Evolutionary conservation across 2,113 vertebrate genomes (phyloP).

Genomic region (Salvator merianae): DNA sequence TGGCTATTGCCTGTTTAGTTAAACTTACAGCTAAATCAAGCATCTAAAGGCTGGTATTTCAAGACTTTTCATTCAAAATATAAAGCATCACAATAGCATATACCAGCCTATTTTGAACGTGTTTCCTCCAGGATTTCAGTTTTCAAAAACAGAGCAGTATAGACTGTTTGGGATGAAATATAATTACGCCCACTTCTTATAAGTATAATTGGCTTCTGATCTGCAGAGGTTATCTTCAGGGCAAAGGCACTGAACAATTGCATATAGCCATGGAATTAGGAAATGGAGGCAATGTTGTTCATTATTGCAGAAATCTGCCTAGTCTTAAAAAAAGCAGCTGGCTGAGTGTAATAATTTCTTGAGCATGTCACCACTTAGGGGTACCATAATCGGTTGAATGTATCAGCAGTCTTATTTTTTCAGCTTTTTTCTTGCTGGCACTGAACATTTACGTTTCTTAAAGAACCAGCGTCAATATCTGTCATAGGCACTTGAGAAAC

Average conservation of each 20-base stretch:
- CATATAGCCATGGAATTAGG: not conserved
- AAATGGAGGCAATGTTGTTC: not conserved
- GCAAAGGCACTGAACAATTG: not conserved
- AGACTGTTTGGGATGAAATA: not conserved
- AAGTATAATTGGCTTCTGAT: not conserved
- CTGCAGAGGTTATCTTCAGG: not conserved
- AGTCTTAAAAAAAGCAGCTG: not conserved
- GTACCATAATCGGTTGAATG: not conserved
- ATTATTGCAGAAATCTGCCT: not conserved
- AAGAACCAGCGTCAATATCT: not conserved
- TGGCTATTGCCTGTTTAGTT: not conserved
- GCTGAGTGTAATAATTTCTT: not conserved
- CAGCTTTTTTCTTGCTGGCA: not conserved
- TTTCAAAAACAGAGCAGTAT: not conserved
- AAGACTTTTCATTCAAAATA: not conserved
- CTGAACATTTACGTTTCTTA: not conserved
- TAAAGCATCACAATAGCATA: too few relatives aligned
- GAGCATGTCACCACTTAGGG: not conserved
- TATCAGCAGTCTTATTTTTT: too few relatives aligned
- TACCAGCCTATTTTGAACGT: not conserved
- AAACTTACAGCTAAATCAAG: too few relatives aligned
- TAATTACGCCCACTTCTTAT: not conserved
- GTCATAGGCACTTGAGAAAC: not conserved
- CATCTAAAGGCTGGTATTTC: too few relatives aligned
- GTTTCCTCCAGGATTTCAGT: not conserved